Evolutionary conservation across 2,113 vertebrate genomes (phyloP), one percentile per base, ranked within the genome.

Genomic region (Salminus brasiliensis): DNA sequence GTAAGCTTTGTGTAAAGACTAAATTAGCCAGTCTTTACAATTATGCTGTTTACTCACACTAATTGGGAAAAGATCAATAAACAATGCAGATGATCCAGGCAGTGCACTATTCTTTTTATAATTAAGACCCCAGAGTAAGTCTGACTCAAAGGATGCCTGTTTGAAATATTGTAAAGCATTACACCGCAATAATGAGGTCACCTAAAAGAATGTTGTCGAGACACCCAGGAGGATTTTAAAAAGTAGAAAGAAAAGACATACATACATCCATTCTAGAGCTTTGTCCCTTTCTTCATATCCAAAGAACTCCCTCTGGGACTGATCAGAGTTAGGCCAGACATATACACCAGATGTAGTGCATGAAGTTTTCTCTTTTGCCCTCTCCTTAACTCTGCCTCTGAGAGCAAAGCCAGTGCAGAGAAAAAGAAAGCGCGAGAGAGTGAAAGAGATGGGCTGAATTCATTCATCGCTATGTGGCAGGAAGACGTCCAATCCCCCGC

Each of bases 391-490:
- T 68, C 32, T 55, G 52, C 52, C 45, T 69, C 30, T 74, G n/a
- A 68, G 45, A 67, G n/a, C 62, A 53, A 32, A 69, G 39, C n/a
- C 16, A 30, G 16, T 29, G 39, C 30, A 16, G 39, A 80, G 83
- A 70, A 18, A 21, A 18, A 49, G 43, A 45, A 15, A 45, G 43
- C 63, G 47, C 3, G 47, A 49, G 43, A 45, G 43, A 45, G 43
- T 15, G 39, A 43, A 11, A 49, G 5, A 49, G 71, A 81, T 77
- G 80, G 66, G 66, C 75, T 81, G 79, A 73, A 66, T 80, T 81
- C 75, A 78, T 81, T 78, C 75, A 84, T 75, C 59, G 66, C 55
- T 57, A 60, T 78, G 75, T 84, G 75, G 75, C 55, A 74, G 83
- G 83, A 84, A 78, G 78, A 25, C 68, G 39, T 75, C 57, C 79